A percentile compares a stretch with the other conserved stretches of the same genome.
These are phyloP conservation scores for Sorex fumeus DNA, from an alignment of 2,113 vertebrate species.

Conservation along the genomic window DNA sequence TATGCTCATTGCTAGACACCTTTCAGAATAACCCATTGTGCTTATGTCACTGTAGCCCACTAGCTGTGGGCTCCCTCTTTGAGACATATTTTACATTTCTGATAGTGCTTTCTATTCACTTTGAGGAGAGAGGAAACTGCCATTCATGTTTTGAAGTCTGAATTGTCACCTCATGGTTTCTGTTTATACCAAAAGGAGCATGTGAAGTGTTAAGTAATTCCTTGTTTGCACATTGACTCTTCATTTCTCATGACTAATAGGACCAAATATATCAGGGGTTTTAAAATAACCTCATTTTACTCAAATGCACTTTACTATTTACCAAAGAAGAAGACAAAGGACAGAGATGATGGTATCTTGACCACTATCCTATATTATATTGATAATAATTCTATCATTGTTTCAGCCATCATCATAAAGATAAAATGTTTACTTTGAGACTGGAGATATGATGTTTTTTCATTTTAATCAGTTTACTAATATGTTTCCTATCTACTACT, in stretches of 20 bases:
- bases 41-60: background rate
- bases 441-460: background rate
- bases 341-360: background rate
- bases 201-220: background rate
- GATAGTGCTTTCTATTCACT: background rate
- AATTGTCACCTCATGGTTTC: background rate
- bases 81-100: no score
- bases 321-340: background rate
- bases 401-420: background rate
- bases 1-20: no score
- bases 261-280: background rate
- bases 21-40: background rate
- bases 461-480: background rate
- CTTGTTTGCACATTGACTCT: background rate
- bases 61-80: background rate
- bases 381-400: background rate
- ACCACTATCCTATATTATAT: background rate
- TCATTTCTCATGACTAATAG: background rate
- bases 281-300: conserved; percentile 10
- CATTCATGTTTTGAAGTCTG: background rate
- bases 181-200: background rate
- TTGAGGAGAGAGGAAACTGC: background rate
- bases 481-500: background rate
- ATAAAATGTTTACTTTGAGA: background rate
- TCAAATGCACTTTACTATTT: background rate